Evolutionary conservation across 2,888 invertebrate genomes (phyloP).

Genomic region (Erebia ligea): DNA sequence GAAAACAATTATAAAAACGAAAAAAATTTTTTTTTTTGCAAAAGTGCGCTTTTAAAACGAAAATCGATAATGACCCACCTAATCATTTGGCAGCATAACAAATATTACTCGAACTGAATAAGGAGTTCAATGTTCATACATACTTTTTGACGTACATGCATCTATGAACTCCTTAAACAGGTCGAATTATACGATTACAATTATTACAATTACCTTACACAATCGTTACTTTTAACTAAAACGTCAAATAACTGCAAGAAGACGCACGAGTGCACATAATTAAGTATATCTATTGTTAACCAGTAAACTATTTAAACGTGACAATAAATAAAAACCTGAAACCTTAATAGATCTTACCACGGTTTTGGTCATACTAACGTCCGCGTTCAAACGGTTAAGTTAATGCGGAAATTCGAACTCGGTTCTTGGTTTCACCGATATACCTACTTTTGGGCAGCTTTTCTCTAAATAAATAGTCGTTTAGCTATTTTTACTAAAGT

Average conservation of each 20-base stretch:
- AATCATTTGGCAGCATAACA: no score
- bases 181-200: no score
- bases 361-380: conserved; percentile 5
- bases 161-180: no score
- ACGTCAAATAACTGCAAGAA: conserved; percentile 9
- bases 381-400: not conserved
- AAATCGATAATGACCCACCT: no score
- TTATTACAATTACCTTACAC: no score
- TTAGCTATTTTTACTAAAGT: not conserved
- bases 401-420: not conserved
- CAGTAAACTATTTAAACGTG: conserved; percentile 12
- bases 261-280: conserved; percentile 22
- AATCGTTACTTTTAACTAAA: not conserved
- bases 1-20: no score
- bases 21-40: no score
- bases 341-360: conserved; percentile 13
- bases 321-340: conserved; percentile 4
- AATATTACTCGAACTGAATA: not conserved
- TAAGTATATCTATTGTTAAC: conserved; percentile 16
- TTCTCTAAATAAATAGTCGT: conserved; percentile 1
- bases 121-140: no score
- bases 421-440: not conserved
- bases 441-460: not conserved
- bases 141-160: no score
- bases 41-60: no score